Evolutionary conservation across 2,888 invertebrate species (phyloP), one percentile per base, ranked within the genome.

Genomic region (Phlogophora meticulosa): DNA sequence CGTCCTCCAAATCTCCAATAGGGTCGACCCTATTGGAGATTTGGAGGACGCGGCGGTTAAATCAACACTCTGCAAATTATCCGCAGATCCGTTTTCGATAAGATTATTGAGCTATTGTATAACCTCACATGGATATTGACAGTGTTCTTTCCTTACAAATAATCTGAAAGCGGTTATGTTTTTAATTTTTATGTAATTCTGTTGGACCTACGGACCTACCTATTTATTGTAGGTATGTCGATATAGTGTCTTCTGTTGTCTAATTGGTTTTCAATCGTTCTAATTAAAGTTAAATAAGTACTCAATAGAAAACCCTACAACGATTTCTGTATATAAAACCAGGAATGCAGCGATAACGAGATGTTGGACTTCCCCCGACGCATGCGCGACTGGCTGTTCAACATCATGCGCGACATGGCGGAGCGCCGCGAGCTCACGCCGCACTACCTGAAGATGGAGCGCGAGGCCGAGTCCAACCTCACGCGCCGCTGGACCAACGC

Each of bases 321-420:
- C 10, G 2, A 11, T 15, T 4, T 43, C 1, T 17, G 7, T 36
- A 5, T 40, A 17, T 42, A 7, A 45, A 24, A 48, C 32, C 87
- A 97, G 97, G 96, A 97, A 84, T 99, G 99, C 93, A 96, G 96
- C 20, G 97, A 97, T 61, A 98, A 97, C 81, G 98, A 99, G 93
- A 98, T 98, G 97, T 96, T 97, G 48, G 99, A 99, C 96, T 99
- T 99, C 95, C 99, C 99, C 58, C 97, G 98, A 56, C 97, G 99
- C 89, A 99, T 99, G 99, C 97, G 99, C 80, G 99, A 99, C 92
- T 99, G 99, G 99, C 97, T 99, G 59, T 99, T 98, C 96, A 98
- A 99, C 96, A 98, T 99, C 78, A 99, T 99, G 99, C 97, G 98
- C 82, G 98, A 99, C 94, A 96, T 99, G 94, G 99, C 99, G 65